Percentiles rank a stretch among this genome's conserved stretches.
Conservation (phyloP, 2,888 invertebrate genomes). For the Cheiracanthium punctorium region DNA sequence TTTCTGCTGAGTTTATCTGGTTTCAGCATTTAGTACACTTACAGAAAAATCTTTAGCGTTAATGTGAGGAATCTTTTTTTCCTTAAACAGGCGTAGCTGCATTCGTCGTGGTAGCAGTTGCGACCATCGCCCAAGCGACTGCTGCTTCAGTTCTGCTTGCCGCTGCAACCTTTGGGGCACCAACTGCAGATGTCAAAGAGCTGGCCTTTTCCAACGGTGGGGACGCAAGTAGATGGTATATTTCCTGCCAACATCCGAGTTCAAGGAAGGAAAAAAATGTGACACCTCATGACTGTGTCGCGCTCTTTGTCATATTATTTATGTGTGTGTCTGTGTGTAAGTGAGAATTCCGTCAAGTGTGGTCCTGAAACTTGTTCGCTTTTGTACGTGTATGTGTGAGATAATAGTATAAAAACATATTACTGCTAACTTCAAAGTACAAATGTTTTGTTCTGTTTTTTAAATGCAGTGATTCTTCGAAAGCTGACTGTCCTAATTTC, state of each 20-base stretch:
- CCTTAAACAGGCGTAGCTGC: conserved; percentile 79
- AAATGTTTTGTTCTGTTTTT: neutral
- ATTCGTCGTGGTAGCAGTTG: conserved; percentile 88
- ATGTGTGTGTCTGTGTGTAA: neutral
- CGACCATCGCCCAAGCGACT: conserved; percentile 88
- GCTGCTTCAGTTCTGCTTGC: conserved; percentile 90
- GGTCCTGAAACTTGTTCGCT: neutral
- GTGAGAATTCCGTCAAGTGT: neutral
- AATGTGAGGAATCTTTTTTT: too few relatives aligned
- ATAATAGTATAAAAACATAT: neutral
- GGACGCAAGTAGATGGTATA: conserved; percentile 33
- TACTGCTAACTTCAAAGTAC: conserved; percentile 8
- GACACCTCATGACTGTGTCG: neutral
- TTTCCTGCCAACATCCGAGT: neutral
- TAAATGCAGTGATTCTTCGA: neutral
- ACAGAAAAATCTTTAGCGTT: too few relatives aligned
- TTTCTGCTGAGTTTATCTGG: too few relatives aligned
- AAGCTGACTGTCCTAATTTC: too few relatives aligned
- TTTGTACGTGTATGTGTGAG: neutral
- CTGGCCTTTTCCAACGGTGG: conserved; percentile 85
- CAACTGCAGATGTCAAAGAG: conserved; percentile 90
- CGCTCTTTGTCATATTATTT: neutral
- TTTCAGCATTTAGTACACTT: too few relatives aligned
- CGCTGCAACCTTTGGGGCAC: conserved; percentile 92
- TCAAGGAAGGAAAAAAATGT: neutral